Evolutionary conservation across 2,113 vertebrate genomes (phyloP).

Genomic region (Scalopus aquaticus): DNA sequence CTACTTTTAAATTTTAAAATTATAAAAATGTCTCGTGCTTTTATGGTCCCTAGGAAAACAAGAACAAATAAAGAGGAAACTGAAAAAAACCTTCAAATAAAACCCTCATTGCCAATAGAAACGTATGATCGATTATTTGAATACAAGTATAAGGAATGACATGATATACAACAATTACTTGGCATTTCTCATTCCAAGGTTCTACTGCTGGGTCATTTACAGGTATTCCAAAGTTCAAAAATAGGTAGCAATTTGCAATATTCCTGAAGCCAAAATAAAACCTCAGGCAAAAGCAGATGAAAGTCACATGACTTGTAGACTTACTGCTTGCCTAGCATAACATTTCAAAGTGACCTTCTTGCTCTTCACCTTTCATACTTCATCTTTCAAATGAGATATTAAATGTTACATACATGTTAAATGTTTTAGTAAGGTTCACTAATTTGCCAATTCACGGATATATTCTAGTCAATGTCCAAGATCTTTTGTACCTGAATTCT

Average conservation of each 20-base stretch:
- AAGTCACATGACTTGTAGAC: not conserved
- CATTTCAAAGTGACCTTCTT: not conserved
- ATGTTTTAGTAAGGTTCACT: not conserved
- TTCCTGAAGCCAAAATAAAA: not conserved
- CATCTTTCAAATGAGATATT: not conserved
- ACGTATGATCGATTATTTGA: not conserved
- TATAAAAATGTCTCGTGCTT: not conserved
- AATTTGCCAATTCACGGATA: not conserved
- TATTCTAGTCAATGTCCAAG: not conserved
- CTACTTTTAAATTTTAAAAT: not conserved
- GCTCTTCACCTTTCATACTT: not conserved
- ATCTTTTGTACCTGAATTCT: not conserved
- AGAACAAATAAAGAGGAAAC: not conserved
- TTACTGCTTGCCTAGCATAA: not conserved
- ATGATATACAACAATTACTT: not conserved
- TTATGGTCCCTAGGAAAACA: constrained; percentile 12
- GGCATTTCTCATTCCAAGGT: not conserved
- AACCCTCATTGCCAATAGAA: not conserved
- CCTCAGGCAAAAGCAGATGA: not conserved
- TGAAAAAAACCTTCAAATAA: not conserved
- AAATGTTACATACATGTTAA: not conserved
- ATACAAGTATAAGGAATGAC: not conserved
- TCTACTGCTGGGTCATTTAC: not conserved
- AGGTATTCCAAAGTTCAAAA: not conserved
- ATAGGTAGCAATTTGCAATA: not conserved